Conservation (phyloP, 2,113 vertebrate genomes). For the Sterrhoptilus dennistouni region DNA sequence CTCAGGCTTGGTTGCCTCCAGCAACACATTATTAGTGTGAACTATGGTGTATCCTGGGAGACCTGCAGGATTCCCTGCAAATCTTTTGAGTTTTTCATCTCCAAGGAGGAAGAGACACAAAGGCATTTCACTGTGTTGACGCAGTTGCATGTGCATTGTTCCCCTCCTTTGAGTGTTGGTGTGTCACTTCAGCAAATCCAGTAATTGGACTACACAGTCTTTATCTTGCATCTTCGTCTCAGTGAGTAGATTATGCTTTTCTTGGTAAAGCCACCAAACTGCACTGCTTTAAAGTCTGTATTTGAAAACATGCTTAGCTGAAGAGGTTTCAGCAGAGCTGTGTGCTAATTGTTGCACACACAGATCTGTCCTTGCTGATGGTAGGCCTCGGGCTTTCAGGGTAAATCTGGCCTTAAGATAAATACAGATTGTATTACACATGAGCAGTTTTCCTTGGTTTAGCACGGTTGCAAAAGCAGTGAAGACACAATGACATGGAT, state of each 20-base stretch:
- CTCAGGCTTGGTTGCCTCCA: conserved; percentile 70
- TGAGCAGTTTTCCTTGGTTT: background rate
- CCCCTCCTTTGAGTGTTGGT: background rate
- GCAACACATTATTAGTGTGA: conserved; percentile 66
- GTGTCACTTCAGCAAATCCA: background rate
- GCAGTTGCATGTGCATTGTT: background rate
- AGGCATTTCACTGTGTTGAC: conserved; percentile 14
- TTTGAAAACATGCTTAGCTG: background rate
- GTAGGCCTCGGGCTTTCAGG: background rate
- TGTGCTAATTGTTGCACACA: background rate
- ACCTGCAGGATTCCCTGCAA: conserved; percentile 54
- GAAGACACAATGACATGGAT: background rate
- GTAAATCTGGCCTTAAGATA: background rate
- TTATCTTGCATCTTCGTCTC: background rate
- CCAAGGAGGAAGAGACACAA: background rate
- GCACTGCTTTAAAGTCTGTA: background rate
- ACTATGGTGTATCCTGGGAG: conserved; percentile 68
- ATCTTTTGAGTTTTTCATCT: conserved; percentile 45
- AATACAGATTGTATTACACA: background rate
- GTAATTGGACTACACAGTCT: background rate
- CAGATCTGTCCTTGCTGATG: background rate
- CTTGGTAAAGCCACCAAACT: background rate
- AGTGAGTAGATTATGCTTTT: background rate
- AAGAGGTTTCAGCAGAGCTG: background rate
- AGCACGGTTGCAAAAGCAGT: background rate